These are phyloP conservation scores for Aspidapion aeneum DNA, from an alignment of 2,888 invertebrate genomes.

Conservation along the genomic window DNA sequence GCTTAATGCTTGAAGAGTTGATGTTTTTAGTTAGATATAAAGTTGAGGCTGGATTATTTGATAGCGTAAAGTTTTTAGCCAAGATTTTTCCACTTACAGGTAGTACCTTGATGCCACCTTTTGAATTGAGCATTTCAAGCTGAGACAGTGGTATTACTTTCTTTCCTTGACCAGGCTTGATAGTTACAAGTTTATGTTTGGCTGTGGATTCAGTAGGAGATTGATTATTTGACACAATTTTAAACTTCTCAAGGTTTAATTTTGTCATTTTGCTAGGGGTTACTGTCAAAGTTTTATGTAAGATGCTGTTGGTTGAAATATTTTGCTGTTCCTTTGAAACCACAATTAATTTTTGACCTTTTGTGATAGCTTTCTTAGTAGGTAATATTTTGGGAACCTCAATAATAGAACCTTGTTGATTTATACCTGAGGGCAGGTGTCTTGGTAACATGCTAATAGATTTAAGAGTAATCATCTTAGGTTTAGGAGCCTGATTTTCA, in stretches of 20 bases:
- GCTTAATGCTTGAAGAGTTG: too few species aligned
- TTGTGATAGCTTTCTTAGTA: constrained; percentile 37
- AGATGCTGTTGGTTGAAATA: constrained; percentile 42
- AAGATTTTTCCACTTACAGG: constrained; percentile 43
- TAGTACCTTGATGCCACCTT: constrained; percentile 45
- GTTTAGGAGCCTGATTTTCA: constrained; percentile 38
- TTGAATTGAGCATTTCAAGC: constrained; percentile 45
- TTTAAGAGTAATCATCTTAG: constrained; percentile 3
- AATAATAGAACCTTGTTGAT: constrained; percentile 35
- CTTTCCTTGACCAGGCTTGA: constrained; percentile 40
- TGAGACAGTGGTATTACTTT: constrained; percentile 45
- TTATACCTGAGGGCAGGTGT: constrained; percentile 8
- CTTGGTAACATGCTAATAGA: constrained; percentile 13
- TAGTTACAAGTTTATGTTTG: constrained; percentile 45
- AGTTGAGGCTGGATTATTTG: not conserved
- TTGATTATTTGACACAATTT: constrained; percentile 41
- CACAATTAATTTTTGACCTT: constrained; percentile 46
- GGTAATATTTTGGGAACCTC: constrained; percentile 37
- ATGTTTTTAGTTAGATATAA: not conserved
- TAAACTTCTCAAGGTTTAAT: constrained; percentile 47
- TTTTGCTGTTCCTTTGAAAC: constrained; percentile 46
- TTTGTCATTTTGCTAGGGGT: constrained; percentile 46
- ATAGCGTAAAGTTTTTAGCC: constrained; percentile 35
- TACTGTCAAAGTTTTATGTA: constrained; percentile 45
- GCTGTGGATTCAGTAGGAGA: constrained; percentile 29